These are phyloP conservation scores for Sebastes baramenuke DNA, from an alignment of 2,797 vertebrate species.

Conservation along the genomic window DNA sequence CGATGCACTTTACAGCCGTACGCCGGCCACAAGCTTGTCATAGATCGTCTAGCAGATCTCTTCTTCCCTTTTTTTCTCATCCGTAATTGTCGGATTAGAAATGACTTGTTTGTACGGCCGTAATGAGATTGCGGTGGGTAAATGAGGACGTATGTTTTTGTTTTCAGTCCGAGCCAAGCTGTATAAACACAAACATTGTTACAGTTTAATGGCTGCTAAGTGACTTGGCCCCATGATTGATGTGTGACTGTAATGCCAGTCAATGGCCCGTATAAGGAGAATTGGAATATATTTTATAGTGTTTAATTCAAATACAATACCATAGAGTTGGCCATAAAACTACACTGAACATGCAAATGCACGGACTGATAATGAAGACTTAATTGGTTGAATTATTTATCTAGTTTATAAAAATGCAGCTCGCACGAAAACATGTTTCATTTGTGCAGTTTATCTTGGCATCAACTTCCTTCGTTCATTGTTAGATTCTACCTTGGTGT, in stretches of 20 bases:
- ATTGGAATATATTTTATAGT: slow-evolving; percentile 48
- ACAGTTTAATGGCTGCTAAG: slow-evolving; percentile 73
- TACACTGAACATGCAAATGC: slow-evolving; percentile 35
- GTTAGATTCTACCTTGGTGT: slow-evolving; percentile 8
- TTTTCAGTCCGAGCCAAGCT: slow-evolving; percentile 63
- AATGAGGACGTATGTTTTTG: slow-evolving; percentile 73
- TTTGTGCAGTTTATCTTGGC: slow-evolving; percentile 25
- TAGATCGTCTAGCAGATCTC: slow-evolving; percentile 50
- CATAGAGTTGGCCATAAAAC: slow-evolving; percentile 45
- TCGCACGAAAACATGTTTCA: slow-evolving; percentile 26
- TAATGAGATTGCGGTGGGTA: slow-evolving; percentile 70
- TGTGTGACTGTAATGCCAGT: slow-evolving; percentile 66
- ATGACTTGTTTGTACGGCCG: slow-evolving; percentile 62
- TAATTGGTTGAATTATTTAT: slow-evolving; percentile 56
- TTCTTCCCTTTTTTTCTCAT: slow-evolving; percentile 45
- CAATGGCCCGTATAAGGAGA: slow-evolving; percentile 63
- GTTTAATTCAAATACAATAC: slow-evolving; percentile 56
- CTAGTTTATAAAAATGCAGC: slow-evolving; percentile 27
- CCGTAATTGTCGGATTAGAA: slow-evolving; percentile 65
- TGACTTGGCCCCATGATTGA: slow-evolving; percentile 70
- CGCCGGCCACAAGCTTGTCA: slow-evolving; percentile 63
- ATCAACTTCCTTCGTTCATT: slow-evolving; percentile 14
- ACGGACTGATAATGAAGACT: slow-evolving; percentile 28
- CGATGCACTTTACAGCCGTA: slow-evolving; percentile 30
- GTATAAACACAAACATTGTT: slow-evolving; percentile 76